A percentile compares a stretch with the other conserved stretches of the same genome.
Conservation (phyloP, 2,888 invertebrate genomes). For the Halocaridina rubra region DNA sequence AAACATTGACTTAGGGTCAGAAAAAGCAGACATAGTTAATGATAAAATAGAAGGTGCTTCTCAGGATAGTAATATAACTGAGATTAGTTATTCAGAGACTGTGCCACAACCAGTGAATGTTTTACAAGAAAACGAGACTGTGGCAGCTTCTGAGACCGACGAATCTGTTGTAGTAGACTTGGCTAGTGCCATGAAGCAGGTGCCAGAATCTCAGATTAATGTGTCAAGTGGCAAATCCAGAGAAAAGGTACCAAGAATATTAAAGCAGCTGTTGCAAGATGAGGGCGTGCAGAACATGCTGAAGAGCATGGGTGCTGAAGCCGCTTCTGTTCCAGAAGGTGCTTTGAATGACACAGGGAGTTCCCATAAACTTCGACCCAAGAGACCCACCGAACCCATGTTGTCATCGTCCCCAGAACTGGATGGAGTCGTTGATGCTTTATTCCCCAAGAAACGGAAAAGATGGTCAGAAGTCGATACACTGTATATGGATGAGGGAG, state of each 20-base stretch:
- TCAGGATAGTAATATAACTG: too few species aligned
- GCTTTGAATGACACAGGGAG: slow-evolving; percentile 34
- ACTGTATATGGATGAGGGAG: slow-evolving; percentile 62
- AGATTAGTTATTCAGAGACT: too few species aligned
- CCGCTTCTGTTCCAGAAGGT: slow-evolving; percentile 32
- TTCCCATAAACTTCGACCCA: slow-evolving; percentile 56
- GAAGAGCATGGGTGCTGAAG: slow-evolving; percentile 56
- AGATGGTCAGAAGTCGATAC: slow-evolving; percentile 52
- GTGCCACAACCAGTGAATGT: too few species aligned
- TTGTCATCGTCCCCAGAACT: slow-evolving; percentile 58
- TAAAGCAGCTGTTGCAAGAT: slow-evolving; percentile 60
- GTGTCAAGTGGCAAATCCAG: slow-evolving; percentile 36
- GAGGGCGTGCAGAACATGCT: slow-evolving; percentile 63
- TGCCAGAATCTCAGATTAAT: too few species aligned
- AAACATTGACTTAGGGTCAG: too few species aligned
- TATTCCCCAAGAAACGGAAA: slow-evolving; percentile 48
- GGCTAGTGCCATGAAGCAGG: too few species aligned
- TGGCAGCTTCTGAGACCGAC: too few species aligned
- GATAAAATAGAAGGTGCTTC: too few species aligned
- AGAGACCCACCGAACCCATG: slow-evolving; percentile 57
- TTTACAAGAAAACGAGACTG: too few species aligned
- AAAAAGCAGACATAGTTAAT: too few species aligned
- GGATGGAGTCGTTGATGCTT: slow-evolving; percentile 43
- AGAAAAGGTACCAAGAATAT: slow-evolving; percentile 56
- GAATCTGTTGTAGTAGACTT: too few species aligned